Percentiles rank a stretch among this genome's conserved stretches.
These are phyloP conservation scores for Zoanthus gigantus DNA, from an alignment of 92 coral and sea anemone species.

Conservation along the genomic window DNA sequence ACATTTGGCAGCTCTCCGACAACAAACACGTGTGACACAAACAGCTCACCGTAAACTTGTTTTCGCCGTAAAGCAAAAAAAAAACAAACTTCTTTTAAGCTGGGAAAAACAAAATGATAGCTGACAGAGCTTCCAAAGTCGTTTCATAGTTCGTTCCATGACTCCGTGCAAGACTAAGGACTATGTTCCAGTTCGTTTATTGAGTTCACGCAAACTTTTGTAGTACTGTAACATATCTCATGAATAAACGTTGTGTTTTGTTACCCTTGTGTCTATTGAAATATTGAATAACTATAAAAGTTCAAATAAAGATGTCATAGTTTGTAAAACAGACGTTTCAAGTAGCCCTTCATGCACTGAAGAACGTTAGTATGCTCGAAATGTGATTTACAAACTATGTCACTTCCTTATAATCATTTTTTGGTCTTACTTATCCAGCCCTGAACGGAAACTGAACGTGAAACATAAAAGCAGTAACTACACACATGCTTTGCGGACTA, in stretches of 20 bases:
- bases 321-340: conserved; percentile 16
- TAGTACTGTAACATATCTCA: conserved; percentile 3
- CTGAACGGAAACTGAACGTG: conserved; percentile 10
- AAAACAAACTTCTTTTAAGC: neutral
- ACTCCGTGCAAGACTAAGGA: neutral
- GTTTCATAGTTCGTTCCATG: neutral
- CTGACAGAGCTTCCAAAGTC: conserved; percentile 6
- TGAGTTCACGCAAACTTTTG: neutral
- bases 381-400: conserved; percentile 15
- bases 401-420: conserved; percentile 15
- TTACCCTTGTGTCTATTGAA: neutral
- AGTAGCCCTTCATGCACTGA: conserved; percentile 11
- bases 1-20: neutral
- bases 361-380: conserved; percentile 8
- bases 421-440: neutral
- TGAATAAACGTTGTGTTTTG: conserved; percentile 12
- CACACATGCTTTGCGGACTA: neutral
- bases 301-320: conserved; percentile 9
- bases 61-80: neutral
- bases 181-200: neutral
- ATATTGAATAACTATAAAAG: conserved; percentile 13
- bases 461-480: conserved; percentile 1
- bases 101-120: neutral
- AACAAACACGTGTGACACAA: no score
- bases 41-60: no score